Evolutionary conservation across 2,888 invertebrate genomes (phyloP), one percentile per base, ranked within the genome.

Genomic region (Micoletzkya japonica): DNA sequence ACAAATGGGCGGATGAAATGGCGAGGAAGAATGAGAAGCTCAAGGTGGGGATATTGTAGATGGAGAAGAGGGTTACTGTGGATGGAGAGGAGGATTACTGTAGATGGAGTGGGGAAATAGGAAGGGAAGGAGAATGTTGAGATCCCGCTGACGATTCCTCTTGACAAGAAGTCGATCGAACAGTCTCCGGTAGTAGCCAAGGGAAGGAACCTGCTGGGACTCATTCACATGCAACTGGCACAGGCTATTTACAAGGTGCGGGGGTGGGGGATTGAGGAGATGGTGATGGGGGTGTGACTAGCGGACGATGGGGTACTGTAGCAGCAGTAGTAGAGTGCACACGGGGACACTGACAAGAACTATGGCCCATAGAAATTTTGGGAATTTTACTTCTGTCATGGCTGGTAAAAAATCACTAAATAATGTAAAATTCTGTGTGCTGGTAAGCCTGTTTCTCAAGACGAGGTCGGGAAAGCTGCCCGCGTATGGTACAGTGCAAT

Each of bases 151-250:
- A 1, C n/a, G 32, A 2, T 34, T 36, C 3, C 28, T n/a, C 24
- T 34, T 32, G 3, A 24, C 2, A 36, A 30, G 17, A 6, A 26
- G 24, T 17, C 34, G 1, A 57, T 28, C 24, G 7, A 26, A 56
- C 7, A 28, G 14, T 20, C 14, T 56, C 7, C 14, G 17, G 6
- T 10, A 30, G 24, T 56, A 30, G 64, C 64, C 26, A 26, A 66
- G 37, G 64, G 64, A 20, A 24, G 64, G 4, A 66, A 66, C 37
- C 4, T 66, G 1, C 54, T 66, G 36, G 64, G 64, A 26, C 54
- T 66, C 54, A 66, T 66, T n/a, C 64, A 37, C 54, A 66, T 66
- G 64, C 64, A 66, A 34, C 37, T 66, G 32, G 64, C 64, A 32
- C 54, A 66, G 34, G 37, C 52, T 36, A 54, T 66, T 4, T 30